Base-by-base conservation (phyloP, 2,888 invertebrate species). In the Heliconius cydno region DNA sequence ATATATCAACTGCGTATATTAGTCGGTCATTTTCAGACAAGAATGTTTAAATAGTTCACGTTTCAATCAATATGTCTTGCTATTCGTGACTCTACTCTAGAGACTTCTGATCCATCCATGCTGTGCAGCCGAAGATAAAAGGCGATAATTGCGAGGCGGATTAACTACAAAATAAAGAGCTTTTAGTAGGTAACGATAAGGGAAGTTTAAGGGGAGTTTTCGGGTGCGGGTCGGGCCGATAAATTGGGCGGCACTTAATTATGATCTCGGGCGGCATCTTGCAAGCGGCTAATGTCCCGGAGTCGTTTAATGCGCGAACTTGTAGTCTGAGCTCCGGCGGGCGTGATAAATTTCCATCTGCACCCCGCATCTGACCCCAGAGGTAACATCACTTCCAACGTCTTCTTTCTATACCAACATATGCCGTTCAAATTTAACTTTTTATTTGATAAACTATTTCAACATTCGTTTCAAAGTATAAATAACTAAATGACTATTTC, bases 231-330 rank as follows among this genome's bases (percentile, higher is more conserved):
- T 93, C 94, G 93, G 90, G 88, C 94, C 95, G 93, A 95, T 95
- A 95, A 94, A 95, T 95, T 94, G 94, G 94, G 92, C 92, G 93
- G 93, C 94, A 94, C 94, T 95, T 95, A 95, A 95, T 95, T 95
- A 95, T 94, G 94, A 95, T 94, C 94, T 94, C 91, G 94, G 93
- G 93, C 92, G 94, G 95, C 94, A 94, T 94, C 94, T 95, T 94
- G 94, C 94, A 94, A 90, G 90, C 92, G 92, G 93, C 94, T 94
- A 94, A 94, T 94, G 94, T 93, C 91, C 92, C 94, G 92, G 93
- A 94, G 89, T 94, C 94, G 94, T 94, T 94, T 94, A 94, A 94
- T 94, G 94, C 93, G 94, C 93, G 92, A 95, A 95, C 94, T 95
- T 94, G 93, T 92, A 92, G 92, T 88, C 92, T 91, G 90, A 87